Conservation (phyloP, 2,888 invertebrate species). For the Zaprionus lineosus region DNA sequence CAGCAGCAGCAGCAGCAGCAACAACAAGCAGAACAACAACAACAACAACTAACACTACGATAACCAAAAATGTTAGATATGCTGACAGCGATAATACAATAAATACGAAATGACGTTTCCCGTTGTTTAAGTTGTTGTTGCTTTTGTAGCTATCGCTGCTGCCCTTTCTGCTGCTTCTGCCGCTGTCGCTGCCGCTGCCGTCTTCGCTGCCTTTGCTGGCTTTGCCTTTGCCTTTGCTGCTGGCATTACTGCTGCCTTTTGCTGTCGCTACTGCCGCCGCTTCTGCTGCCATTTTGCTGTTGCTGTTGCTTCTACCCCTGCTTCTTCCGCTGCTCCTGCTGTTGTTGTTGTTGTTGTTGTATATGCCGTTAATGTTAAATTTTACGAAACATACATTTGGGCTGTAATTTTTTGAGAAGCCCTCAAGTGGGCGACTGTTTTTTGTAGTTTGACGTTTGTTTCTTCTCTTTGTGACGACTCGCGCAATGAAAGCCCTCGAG, state of each 20-base stretch:
- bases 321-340: too few relatives aligned
- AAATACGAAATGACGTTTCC: conserved; percentile 68
- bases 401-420: conserved; percentile 45
- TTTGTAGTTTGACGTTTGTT: conserved; percentile 20
- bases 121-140: conserved; percentile 10
- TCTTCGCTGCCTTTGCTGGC: too few relatives aligned
- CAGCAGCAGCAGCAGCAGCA: conserved; percentile 15
- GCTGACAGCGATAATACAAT: conserved; percentile 77
- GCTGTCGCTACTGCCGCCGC: too few relatives aligned
- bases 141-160: conserved; percentile 16
- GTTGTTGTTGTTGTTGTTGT: conserved; percentile 21
- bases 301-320: too few relatives aligned
- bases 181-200: too few relatives aligned
- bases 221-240: too few relatives aligned
- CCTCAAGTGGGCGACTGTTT: conserved; percentile 40
- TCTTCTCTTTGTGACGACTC: conserved; percentile 2
- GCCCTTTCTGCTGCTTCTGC: conserved; percentile 29
- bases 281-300: too few relatives aligned
- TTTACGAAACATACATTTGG: conserved; percentile 59
- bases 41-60: conserved; percentile 35
- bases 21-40: conserved; percentile 18
- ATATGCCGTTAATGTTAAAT: conserved; percentile 59
- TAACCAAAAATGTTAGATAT: conserved; percentile 71
- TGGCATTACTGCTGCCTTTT: too few relatives aligned
- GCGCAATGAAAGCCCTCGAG: too few relatives aligned